Conservation (phyloP, 2,888 invertebrate species). For the Harpalus rufipes region DNA sequence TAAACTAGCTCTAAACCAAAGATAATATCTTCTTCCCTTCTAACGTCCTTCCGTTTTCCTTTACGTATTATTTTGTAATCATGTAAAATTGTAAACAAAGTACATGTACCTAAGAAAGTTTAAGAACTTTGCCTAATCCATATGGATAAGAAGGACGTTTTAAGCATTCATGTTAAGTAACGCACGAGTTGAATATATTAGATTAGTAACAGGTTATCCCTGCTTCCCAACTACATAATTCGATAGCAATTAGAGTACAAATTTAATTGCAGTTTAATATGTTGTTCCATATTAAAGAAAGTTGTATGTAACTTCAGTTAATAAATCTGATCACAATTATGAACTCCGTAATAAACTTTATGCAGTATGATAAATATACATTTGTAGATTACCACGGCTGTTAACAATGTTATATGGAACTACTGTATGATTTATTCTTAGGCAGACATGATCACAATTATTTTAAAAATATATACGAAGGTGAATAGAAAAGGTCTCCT, state of each 20-base stretch:
- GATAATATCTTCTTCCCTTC: background rate
- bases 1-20: too few species aligned
- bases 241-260: constrained; percentile 50
- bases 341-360: background rate
- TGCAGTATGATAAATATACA: background rate
- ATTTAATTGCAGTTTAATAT: constrained; percentile 56
- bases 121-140: constrained; percentile 4
- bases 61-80: background rate
- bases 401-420: background rate
- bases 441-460: too few species aligned
- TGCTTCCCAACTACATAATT: constrained; percentile 21
- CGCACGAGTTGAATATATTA: constrained; percentile 1
- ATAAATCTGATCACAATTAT: constrained; percentile 45
- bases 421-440: too few species aligned
- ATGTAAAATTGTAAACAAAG: background rate
- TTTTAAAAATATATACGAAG: too few species aligned
- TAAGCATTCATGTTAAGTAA: background rate
- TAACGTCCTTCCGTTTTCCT: background rate
- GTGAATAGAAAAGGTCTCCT: too few species aligned
- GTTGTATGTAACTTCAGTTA: constrained; percentile 39
- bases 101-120: constrained; percentile 16
- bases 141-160: background rate
- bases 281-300: constrained; percentile 47
- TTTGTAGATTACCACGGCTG: background rate
- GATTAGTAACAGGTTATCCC: constrained; percentile 25